phyloP scores from a whole-genome alignment of 1,140 invertebrate species.

The Drosophila fuyamai region DNA sequence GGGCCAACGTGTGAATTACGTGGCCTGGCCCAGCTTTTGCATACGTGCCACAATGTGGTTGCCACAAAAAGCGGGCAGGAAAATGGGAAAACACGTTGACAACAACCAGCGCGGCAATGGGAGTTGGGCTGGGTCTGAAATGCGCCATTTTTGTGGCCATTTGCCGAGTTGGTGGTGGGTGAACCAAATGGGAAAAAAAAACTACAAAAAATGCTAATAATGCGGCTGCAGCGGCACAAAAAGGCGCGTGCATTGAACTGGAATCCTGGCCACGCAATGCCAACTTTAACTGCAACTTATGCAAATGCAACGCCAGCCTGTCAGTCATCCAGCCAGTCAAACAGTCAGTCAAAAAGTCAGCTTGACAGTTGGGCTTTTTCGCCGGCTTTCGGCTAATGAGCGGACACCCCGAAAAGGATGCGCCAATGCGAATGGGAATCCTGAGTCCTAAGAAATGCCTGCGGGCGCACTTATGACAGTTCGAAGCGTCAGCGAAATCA shows the following conservation, averaged over 20 bases:
- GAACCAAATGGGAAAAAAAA: conserved; percentile 21
- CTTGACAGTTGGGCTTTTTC: conserved; percentile 36
- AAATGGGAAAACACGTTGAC: conserved; percentile 55
- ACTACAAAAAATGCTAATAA: conserved; percentile 71
- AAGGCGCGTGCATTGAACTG: conserved; percentile 71
- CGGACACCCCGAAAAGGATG: conserved; percentile 45
- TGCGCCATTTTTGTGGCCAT: conserved; percentile 83
- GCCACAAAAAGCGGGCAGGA: conserved; percentile 57
- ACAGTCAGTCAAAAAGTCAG: conserved; percentile 27
- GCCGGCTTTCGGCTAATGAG: conserved; percentile 57
- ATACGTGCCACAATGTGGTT: conserved; percentile 77
- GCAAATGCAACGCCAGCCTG: conserved; percentile 57
- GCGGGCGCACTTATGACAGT: conserved; percentile 82
- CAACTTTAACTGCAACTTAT: conserved; percentile 56
- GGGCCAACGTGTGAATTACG: conserved; percentile 79
- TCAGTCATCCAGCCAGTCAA: conserved; percentile 43
- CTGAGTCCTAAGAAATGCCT: conserved; percentile 59
- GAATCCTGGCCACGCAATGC: conserved; percentile 67
- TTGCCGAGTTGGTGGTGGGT: conserved; percentile 47
- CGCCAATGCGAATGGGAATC: no score
- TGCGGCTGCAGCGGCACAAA: conserved; percentile 64
- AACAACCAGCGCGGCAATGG: conserved; percentile 33
- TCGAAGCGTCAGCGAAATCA: conserved; percentile 84
- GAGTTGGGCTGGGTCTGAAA: conserved; percentile 55
- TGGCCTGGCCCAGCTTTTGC: conserved; percentile 68